Base-by-base conservation (phyloP, 2,797 vertebrate species). In the Gobionotothen gibberifrons region DNA sequence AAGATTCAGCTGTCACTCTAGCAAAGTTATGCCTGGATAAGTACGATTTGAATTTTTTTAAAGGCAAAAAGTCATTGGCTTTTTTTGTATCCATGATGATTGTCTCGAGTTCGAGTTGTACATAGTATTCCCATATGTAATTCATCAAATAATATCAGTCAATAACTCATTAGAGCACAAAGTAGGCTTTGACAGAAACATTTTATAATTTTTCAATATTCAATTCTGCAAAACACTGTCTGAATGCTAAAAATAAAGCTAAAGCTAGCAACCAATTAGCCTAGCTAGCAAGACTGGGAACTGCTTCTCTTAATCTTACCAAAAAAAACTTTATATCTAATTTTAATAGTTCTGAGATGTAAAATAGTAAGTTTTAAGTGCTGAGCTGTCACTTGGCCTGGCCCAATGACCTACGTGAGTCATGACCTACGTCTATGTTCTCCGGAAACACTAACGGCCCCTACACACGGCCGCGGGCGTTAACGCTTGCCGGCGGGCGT, bases 321-420 rank as follows among this genome's bases (percentile, higher is more conserved):
- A 26, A 59, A 26, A 16, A 16, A 4, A n/a, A 10, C 3, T 7
- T 14, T n/a, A 36, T 10, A 15, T 29, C 42, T 29, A 7, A 1
- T 19, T 32, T 47, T 0, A 26, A 26, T 5, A 5, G 16, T 47
- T 61, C n/a, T 8, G 9, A 43, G n/a, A 19, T 22, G 15, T 40
- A 42, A 49, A 58, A 58, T 15, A 19, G 17, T 17, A 66, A 29
- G 26, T 40, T 48, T 58, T 42, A n/a, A 57, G 66, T 14, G 21
- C 42, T 16, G 14, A 19, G 5, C 40, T 11, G 13, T 22, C 53
- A 16, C 12, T 55, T 55, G 42, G 40, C 42, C 22, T 16, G 22
- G 5, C 4, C 15, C 21, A 43, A 21, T 22, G 21, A 22, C 58
- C 12, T 10, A 49, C 32, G 19, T 21, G 36, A 42, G 22, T 26